Evolutionary conservation across 2,888 invertebrate genomes (phyloP).

Genomic region (Tipula confusa): DNA sequence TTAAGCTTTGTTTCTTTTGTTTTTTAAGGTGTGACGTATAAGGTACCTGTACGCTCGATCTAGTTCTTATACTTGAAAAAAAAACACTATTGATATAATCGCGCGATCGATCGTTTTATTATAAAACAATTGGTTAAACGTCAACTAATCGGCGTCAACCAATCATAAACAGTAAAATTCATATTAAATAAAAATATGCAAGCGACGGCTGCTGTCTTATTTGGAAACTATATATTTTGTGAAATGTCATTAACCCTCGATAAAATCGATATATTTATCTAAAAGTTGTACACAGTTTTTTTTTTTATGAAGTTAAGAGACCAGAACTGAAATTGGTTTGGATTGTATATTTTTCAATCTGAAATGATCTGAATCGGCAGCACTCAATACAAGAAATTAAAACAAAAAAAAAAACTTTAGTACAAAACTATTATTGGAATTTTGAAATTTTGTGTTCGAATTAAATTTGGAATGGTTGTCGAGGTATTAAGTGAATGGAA

Average conservation of each 20-base stretch:
- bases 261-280: not conserved
- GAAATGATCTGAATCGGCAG: constrained; percentile 16
- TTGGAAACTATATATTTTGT: not conserved
- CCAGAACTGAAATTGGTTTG: not conserved
- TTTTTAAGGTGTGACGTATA: not conserved
- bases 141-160: not conserved
- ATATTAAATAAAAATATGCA: not conserved
- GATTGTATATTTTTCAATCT: not conserved
- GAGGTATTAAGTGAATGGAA: not conserved
- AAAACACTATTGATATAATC: not conserved
- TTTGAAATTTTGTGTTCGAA: not conserved
- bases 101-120: not conserved
- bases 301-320: not conserved
- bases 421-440: not conserved
- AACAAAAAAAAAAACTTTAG: not conserved
- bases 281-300: not conserved
- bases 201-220: not conserved
- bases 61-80: not conserved
- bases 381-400: not conserved
- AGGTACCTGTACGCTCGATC: not conserved
- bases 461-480: constrained; percentile 20
- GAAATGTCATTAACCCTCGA: not conserved
- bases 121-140: not conserved
- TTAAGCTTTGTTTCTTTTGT: not conserved
- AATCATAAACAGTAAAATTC: not conserved